phyloP scores from a whole-genome alignment of 2,888 invertebrate genomes.

The Euphydryas editha region DNA sequence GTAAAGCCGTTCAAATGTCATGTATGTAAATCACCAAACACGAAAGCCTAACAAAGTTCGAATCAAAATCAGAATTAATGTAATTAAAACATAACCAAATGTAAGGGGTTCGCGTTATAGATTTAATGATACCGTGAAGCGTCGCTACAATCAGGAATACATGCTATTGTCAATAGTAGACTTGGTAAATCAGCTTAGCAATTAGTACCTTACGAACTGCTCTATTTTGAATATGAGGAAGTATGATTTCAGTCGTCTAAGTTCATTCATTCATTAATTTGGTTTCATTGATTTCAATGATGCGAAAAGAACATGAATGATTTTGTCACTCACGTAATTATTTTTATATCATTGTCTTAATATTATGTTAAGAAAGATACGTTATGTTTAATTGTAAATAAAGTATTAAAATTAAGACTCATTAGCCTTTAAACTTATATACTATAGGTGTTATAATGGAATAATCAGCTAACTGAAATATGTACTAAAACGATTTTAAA shows the following conservation, averaged over 20 bases:
- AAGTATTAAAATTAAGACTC: too few relatives aligned
- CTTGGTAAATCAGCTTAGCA: constrained; percentile 10
- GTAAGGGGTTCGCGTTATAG: constrained; percentile 7
- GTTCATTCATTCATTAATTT: background rate
- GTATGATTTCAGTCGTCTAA: background rate
- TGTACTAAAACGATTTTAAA: too few relatives aligned
- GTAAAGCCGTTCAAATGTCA: background rate
- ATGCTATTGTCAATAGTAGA: constrained; percentile 15
- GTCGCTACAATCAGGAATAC: constrained; percentile 4
- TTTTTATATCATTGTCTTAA: too few relatives aligned
- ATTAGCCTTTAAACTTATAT: too few relatives aligned
- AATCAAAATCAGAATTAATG: background rate
- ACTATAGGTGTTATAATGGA: too few relatives aligned
- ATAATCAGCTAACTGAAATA: too few relatives aligned
- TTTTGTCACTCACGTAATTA: too few relatives aligned
- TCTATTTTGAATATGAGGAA: background rate
- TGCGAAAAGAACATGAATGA: too few relatives aligned
- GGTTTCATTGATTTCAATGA: too few relatives aligned
- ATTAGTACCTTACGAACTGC: constrained; percentile 14
- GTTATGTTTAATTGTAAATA: too few relatives aligned
- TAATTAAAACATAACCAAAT: constrained; percentile 6
- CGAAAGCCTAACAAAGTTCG: background rate
- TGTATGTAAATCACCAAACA: background rate
- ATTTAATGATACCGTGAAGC: constrained; percentile 1
- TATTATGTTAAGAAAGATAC: too few relatives aligned